These are phyloP conservation scores for Bactericera cockerelli DNA, from an alignment of 1,140 invertebrate species.

Conservation along the genomic window DNA sequence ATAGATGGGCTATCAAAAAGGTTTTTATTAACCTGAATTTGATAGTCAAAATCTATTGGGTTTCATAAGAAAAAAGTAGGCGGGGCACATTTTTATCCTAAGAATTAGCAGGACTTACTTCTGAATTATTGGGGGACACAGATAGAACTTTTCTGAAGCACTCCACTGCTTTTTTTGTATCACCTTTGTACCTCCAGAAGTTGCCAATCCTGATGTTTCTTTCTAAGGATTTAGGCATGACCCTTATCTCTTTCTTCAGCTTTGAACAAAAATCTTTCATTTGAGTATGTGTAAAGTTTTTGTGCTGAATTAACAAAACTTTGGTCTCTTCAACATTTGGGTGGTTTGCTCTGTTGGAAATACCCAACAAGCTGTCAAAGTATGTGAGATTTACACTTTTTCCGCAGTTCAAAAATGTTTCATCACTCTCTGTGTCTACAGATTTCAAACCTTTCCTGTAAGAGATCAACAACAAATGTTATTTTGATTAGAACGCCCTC, in stretches of 20 bases:
- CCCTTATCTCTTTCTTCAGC: slow-evolving; percentile 63
- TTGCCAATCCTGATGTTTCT: slow-evolving; percentile 80
- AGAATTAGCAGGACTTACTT: no score
- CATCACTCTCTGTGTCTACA: slow-evolving; percentile 11
- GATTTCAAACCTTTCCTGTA: background rate
- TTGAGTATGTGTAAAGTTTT: slow-evolving; percentile 55
- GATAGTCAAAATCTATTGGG: no score
- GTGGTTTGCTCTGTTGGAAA: slow-evolving; percentile 54
- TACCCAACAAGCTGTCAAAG: slow-evolving; percentile 70
- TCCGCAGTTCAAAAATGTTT: slow-evolving; percentile 50
- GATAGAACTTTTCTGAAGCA: slow-evolving; percentile 71
- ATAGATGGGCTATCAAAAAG: no score
- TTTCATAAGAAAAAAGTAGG: no score
- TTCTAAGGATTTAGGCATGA: slow-evolving; percentile 72
- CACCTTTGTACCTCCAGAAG: slow-evolving; percentile 71
- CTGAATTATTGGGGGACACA: slow-evolving; percentile 70
- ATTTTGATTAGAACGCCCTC: background rate
- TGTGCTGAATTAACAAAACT: slow-evolving; percentile 55
- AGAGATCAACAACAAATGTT: background rate
- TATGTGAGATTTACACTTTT: slow-evolving; percentile 75
- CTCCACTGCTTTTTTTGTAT: slow-evolving; percentile 67
- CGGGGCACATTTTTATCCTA: no score
- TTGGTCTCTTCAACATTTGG: slow-evolving; percentile 46
- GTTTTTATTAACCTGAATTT: no score
- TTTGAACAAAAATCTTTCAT: slow-evolving; percentile 57